Percentiles rank a stretch among this genome's conserved stretches.
Evolutionary conservation across 2,113 vertebrate genomes (phyloP).

Genomic region (Tyto alba): DNA sequence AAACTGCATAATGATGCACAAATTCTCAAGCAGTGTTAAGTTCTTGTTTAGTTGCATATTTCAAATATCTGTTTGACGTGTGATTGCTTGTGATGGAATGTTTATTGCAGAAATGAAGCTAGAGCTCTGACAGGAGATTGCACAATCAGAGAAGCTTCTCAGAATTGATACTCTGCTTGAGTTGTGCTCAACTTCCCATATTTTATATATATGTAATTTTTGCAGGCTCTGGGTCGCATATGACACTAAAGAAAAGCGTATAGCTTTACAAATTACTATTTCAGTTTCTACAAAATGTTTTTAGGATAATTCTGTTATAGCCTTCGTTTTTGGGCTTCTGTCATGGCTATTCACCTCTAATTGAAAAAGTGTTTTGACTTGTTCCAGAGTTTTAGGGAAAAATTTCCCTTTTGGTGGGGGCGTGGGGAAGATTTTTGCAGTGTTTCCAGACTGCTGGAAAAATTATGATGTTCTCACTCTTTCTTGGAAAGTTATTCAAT

Average conservation of each 20-base stretch:
- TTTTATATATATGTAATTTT: neutral
- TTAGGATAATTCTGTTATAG: neutral
- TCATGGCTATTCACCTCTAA: neutral
- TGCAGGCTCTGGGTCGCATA: neutral
- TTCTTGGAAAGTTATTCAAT: neutral
- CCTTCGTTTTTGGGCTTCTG: neutral
- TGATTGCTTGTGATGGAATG: slow-evolving; percentile 83
- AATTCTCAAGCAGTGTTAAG: slow-evolving; percentile 30
- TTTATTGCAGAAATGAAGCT: slow-evolving; percentile 69
- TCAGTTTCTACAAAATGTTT: neutral
- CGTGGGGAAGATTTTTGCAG: neutral
- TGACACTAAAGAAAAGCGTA: neutral
- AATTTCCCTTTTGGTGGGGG: neutral
- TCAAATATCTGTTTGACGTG: slow-evolving; percentile 84
- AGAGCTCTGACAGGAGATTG: slow-evolving; percentile 75
- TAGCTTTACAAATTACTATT: neutral
- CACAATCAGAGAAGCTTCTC: slow-evolving; percentile 61
- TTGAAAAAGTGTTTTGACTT: neutral
- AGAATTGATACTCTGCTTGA: neutral
- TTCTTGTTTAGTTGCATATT: slow-evolving; percentile 82
- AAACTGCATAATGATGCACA: neutral
- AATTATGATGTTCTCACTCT: neutral
- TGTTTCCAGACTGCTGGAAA: neutral
- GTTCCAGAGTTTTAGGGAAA: neutral
- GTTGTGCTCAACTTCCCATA: neutral